Conservation (phyloP, 2,113 vertebrate species). For the Sigmodon hispidus region DNA sequence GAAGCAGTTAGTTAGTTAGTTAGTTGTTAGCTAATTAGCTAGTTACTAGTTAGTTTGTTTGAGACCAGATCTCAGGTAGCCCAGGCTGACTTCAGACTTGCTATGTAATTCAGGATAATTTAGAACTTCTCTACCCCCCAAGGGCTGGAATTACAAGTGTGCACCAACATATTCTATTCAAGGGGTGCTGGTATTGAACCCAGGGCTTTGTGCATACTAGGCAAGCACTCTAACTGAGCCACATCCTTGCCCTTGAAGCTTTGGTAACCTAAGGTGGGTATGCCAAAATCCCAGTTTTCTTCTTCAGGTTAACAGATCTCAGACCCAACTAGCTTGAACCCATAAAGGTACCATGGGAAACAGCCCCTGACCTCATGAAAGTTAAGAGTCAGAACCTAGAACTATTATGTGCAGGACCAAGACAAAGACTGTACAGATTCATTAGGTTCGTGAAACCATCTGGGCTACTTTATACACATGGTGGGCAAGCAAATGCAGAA, state of each 20-base stretch:
- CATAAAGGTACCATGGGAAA: background rate
- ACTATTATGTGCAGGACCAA: background rate
- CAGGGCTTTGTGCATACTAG: background rate
- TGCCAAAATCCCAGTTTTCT: constrained; percentile 16
- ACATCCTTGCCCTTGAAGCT: background rate
- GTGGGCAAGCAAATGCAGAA: background rate
- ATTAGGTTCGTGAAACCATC: background rate
- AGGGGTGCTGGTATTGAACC: background rate
- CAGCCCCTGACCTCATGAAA: background rate
- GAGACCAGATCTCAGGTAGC: background rate
- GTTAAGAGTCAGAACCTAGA: background rate
- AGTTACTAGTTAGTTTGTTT: background rate
- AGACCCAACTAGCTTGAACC: background rate
- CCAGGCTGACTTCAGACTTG: background rate
- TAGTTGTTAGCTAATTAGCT: background rate
- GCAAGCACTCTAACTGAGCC: background rate
- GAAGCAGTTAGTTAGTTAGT: background rate
- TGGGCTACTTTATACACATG: background rate
- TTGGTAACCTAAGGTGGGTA: background rate
- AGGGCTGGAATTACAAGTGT: background rate
- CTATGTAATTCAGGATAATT: background rate
- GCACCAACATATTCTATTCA: background rate
- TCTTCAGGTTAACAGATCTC: constrained; percentile 39
- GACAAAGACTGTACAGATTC: background rate
- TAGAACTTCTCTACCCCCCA: background rate